A percentile compares a stretch with the other conserved stretches of the same genome.
phyloP scores from a whole-genome alignment of 2,797 vertebrate genomes.

The Cygnus olor region DNA sequence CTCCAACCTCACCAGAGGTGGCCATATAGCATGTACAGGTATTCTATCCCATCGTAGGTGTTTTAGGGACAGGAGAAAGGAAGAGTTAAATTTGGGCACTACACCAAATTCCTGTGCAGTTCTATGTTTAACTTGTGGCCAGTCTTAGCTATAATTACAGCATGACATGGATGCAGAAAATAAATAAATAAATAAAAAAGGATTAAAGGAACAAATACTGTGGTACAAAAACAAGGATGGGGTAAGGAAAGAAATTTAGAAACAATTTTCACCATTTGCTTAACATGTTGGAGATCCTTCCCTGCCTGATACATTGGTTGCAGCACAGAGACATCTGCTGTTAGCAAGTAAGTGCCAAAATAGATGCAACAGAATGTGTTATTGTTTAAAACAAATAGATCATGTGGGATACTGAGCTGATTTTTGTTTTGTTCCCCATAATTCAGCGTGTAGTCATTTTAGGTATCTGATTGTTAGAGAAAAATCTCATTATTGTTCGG shows the following conservation, averaged over 20 bases:
- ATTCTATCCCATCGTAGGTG: not conserved
- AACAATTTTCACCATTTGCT: constrained; percentile 48
- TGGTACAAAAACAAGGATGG: not conserved
- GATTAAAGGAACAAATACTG: not conserved
- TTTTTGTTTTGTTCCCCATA: constrained; percentile 65
- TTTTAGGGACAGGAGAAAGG: not conserved
- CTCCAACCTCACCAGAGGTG: not conserved
- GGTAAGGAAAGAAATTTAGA: constrained; percentile 17
- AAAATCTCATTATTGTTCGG: constrained; percentile 59
- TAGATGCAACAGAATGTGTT: constrained; percentile 33
- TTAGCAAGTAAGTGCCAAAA: constrained; percentile 48
- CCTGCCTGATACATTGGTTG: constrained; percentile 3
- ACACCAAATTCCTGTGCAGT: not conserved
- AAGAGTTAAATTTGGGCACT: not conserved
- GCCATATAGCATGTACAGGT: not conserved
- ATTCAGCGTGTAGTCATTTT: constrained; percentile 56
- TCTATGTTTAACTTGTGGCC: not conserved
- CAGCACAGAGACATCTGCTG: constrained; percentile 67
- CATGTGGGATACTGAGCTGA: constrained; percentile 56
- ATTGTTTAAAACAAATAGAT: constrained; percentile 74
- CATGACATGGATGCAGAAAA: not conserved
- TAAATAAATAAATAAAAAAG: not conserved
- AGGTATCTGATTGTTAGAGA: constrained; percentile 51
- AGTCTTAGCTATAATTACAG: not conserved
- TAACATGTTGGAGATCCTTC: constrained; percentile 49